These are phyloP conservation scores for Dicranocentrus wangi DNA, from an alignment of 2,888 invertebrate genomes.

Conservation along the genomic window DNA sequence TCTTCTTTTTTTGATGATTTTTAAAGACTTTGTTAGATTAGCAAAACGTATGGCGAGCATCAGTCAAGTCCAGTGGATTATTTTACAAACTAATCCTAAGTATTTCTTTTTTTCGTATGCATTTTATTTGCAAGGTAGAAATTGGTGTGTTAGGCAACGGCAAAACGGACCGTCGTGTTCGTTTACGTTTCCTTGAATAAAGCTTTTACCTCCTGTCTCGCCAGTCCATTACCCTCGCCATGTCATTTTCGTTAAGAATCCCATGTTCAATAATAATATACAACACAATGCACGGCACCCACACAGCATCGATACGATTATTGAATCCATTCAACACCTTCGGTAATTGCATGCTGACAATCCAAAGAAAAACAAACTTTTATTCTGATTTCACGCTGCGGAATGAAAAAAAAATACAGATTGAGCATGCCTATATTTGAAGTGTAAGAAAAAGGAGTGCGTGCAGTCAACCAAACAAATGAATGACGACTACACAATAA, in stretches of 20 bases:
- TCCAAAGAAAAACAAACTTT: not conserved
- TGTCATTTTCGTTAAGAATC: slow-evolving; percentile 47
- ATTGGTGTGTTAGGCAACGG: too few species aligned
- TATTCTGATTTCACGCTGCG: slow-evolving; percentile 21
- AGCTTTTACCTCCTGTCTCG: not conserved
- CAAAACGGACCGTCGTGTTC: not conserved
- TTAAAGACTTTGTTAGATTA: too few species aligned
- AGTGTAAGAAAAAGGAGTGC: not conserved
- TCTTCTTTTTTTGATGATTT: too few species aligned
- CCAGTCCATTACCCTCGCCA: slow-evolving; percentile 40
- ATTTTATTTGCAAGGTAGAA: too few species aligned
- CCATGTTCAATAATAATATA: slow-evolving; percentile 48
- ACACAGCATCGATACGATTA: slow-evolving; percentile 18
- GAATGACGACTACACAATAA: slow-evolving; percentile 35
- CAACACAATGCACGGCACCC: slow-evolving; percentile 53
- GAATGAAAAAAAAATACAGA: not conserved
- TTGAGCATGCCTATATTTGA: slow-evolving; percentile 13
- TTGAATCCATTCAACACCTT: slow-evolving; percentile 54
- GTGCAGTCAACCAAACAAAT: slow-evolving; percentile 35
- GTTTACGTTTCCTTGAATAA: slow-evolving; percentile 10
- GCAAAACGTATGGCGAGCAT: too few species aligned
- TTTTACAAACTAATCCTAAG: too few species aligned
- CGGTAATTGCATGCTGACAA: slow-evolving; percentile 37
- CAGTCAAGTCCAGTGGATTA: too few species aligned
- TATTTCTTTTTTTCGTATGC: too few species aligned